Percentiles rank a stretch among this genome's conserved stretches.
phyloP scores from a whole-genome alignment of 1,140 invertebrate genomes.

The Drosophila lacteicornis region DNA sequence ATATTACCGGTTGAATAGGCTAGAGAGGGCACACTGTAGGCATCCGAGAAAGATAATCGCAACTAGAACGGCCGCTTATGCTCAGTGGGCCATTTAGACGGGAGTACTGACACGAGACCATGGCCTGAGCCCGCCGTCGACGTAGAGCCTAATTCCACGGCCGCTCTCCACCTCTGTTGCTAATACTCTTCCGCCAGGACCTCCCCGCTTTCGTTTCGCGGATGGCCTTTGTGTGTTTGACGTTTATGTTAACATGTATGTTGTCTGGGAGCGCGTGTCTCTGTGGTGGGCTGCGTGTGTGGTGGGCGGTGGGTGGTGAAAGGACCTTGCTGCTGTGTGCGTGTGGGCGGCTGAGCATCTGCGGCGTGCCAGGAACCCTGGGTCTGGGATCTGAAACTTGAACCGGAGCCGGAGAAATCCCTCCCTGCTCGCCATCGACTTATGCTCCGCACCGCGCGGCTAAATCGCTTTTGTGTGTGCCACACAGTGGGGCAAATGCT shows the following conservation, averaged over 20 bases:
- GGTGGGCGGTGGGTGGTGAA: constrained; percentile 20
- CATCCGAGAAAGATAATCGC: constrained; percentile 63
- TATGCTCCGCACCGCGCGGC: constrained; percentile 37
- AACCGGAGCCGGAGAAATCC: constrained; percentile 45
- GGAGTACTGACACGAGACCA: constrained; percentile 14
- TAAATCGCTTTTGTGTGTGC: constrained; percentile 43
- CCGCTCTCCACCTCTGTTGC: constrained; percentile 36
- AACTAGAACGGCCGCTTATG: constrained; percentile 75
- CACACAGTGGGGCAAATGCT: constrained; percentile 38
- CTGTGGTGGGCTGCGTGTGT: constrained; percentile 30
- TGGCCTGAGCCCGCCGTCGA: constrained; percentile 19
- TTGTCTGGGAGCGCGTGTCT: constrained; percentile 70
- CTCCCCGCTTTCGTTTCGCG: constrained; percentile 16
- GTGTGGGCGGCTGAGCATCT: constrained; percentile 62
- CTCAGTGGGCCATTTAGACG: constrained; percentile 55
- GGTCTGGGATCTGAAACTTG: constrained; percentile 44
- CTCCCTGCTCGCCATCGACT: constrained; percentile 42
- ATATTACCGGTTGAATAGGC: not conserved
- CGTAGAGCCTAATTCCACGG: constrained; percentile 38
- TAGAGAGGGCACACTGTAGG: constrained; percentile 8
- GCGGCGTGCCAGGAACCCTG: constrained; percentile 69
- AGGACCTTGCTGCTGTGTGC: constrained; percentile 16
- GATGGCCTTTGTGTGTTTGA: constrained; percentile 76
- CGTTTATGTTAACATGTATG: constrained; percentile 83
- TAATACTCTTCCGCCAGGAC: constrained; percentile 23